Conservation (phyloP, 1,140 invertebrate species). For the Whitmania pigra region DNA sequence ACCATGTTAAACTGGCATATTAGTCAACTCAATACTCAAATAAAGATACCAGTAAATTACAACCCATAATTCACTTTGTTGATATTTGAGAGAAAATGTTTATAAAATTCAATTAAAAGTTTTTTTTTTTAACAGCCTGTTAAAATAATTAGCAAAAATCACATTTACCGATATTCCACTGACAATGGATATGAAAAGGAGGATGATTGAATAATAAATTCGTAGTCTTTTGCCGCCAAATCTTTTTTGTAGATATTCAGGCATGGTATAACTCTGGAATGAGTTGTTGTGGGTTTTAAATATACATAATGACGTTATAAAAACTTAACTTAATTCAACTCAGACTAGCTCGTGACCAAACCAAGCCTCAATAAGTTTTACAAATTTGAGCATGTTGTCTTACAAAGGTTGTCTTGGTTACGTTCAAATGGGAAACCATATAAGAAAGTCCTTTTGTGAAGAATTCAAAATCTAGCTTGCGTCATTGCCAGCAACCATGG, state of each 20-base stretch:
- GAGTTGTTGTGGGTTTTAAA: background rate
- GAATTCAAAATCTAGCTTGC: too few relatives aligned
- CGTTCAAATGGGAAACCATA: too few relatives aligned
- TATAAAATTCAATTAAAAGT: too few relatives aligned
- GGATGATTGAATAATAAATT: conserved; percentile 45
- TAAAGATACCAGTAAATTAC: too few relatives aligned
- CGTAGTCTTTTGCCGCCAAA: conserved; percentile 47
- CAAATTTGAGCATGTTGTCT: conserved; percentile 2
- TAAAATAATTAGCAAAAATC: too few relatives aligned
- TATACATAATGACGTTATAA: background rate
- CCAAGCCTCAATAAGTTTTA: conserved; percentile 9
- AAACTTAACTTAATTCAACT: background rate
- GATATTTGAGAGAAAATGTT: too few relatives aligned
- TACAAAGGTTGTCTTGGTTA: too few relatives aligned
- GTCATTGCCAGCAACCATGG: too few relatives aligned
- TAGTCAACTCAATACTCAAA: background rate
- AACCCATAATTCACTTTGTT: too few relatives aligned
- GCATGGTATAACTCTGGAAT: conserved; percentile 45
- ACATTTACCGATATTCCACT: conserved; percentile 47
- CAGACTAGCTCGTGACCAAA: too few relatives aligned
- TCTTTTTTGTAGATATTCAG: conserved; percentile 47
- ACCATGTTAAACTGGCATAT: background rate
- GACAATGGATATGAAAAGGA: conserved; percentile 47
- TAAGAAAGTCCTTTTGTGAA: too few relatives aligned
- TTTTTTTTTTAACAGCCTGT: background rate